Conservation (phyloP, 1,140 invertebrate species). For the Aethina tumida region DNA sequence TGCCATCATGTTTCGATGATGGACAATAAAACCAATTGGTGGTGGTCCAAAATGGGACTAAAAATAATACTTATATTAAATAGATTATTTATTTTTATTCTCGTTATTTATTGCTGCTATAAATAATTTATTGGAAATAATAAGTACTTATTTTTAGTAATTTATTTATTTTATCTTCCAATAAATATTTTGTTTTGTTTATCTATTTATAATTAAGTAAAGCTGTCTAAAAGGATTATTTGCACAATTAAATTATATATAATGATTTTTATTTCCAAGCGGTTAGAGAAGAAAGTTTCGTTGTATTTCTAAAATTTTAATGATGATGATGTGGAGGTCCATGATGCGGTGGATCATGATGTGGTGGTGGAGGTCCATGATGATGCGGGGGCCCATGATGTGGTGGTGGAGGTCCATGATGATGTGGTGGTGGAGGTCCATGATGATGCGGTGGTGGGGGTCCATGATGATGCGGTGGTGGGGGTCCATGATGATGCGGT, state of each 20-base stretch:
- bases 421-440: background rate
- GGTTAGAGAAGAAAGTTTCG: background rate
- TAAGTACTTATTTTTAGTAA: too few species aligned
- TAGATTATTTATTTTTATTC: too few species aligned
- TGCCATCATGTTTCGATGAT: too few species aligned
- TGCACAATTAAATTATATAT: background rate
- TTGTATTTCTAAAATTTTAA: background rate
- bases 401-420: background rate
- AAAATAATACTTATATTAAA: too few species aligned
- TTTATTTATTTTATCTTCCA: slow-evolving; percentile 4
- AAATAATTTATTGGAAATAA: too few species aligned
- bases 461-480: background rate
- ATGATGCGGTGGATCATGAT: slow-evolving; percentile 4
- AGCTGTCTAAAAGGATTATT: background rate
- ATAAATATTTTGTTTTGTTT: background rate
- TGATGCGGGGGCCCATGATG: background rate
- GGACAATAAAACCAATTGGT: too few species aligned
- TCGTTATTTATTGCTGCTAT: too few species aligned
- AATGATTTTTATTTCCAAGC: background rate
- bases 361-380: slow-evolving; percentile 6
- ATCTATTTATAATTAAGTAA: background rate
- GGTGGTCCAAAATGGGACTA: too few species aligned
- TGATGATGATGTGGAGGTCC: background rate
- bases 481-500: background rate
- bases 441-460: too few species aligned